Base-by-base conservation (phyloP, 2,888 invertebrate species). In the Strigamia crassipes region DNA sequence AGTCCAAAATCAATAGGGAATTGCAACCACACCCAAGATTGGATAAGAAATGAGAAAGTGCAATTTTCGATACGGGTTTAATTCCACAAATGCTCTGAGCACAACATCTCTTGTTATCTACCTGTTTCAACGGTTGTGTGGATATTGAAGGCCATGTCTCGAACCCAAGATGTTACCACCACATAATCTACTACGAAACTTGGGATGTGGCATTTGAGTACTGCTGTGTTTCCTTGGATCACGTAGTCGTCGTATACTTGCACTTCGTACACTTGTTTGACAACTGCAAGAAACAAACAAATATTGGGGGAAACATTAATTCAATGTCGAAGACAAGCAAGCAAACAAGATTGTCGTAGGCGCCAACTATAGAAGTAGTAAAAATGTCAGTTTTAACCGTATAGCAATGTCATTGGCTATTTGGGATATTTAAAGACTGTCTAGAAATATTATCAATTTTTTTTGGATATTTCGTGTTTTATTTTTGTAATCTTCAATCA, bases 101-200 rank as follows among this genome's bases (percentile, higher is more conserved):
- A 15, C 46, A 18, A 56, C 46, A 46, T 46, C 46, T 46, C 46
- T 73, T 73, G 5, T n/a, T 15, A 23, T 18, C n/a, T 78, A 78
- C 78, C 78, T 78, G 78, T 78, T 78, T 78, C 78, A 31, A 78
- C 38, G 6, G 78, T 38, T 0, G 78, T 78, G 38, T 78, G 78
- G 31, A 78, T 78, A 8, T 78, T 78, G 78, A 78, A 78, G 18
- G 78, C 78, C 78, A 78, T 78, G 27, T 78, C 78, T 78, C 78
- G 31, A 9, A 78, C 41, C 78, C 78, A 78, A 0, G 78, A 38
- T 5, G 78, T 78, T n/a, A 78, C 78, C n/a, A 41, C 41, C 10
- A 78, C 78, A 13, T 78, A 78, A 41, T 41, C 41, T 21, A 78
- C 23, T 41, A 78, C 41, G n/a, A 78, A 78, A n/a, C 41, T 78